These are phyloP conservation scores for Pycnonotus jocosus DNA, from an alignment of 2,113 vertebrate species.

Conservation along the genomic window DNA sequence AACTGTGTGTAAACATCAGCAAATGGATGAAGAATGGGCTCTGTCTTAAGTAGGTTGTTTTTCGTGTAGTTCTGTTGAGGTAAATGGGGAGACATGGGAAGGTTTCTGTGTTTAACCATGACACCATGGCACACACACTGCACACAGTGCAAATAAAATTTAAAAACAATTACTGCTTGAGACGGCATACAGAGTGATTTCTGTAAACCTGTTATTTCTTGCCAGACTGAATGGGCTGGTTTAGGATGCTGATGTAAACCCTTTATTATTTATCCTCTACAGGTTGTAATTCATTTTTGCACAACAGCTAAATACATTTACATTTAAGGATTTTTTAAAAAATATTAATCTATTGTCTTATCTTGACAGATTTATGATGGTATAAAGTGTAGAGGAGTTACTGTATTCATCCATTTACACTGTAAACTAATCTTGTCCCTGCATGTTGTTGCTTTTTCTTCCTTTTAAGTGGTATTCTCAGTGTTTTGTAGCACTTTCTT, in stretches of 20 bases:
- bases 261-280: slow-evolving; percentile 18
- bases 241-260: slow-evolving; percentile 21
- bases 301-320: slow-evolving; percentile 47
- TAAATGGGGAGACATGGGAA: slow-evolving; percentile 33
- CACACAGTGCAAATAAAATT: slow-evolving; percentile 50
- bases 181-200: background rate
- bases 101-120: slow-evolving; percentile 32
- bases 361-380: slow-evolving; percentile 44
- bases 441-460: slow-evolving; percentile 50
- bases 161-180: slow-evolving; percentile 30
- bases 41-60: slow-evolving; percentile 50
- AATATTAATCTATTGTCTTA: slow-evolving; percentile 30
- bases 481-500: slow-evolving; percentile 20
- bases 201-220: slow-evolving; percentile 55
- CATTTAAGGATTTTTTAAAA: background rate
- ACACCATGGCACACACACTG: slow-evolving; percentile 8
- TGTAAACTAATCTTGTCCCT: slow-evolving; percentile 42
- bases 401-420: slow-evolving; percentile 47
- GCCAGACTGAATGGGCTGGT: background rate
- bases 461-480: slow-evolving; percentile 10
- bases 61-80: slow-evolving; percentile 40
- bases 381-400: slow-evolving; percentile 39
- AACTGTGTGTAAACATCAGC: slow-evolving; percentile 53
- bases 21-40: slow-evolving; percentile 45
- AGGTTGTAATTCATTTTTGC: slow-evolving; percentile 39